These are phyloP conservation scores for Patiria pectinifera DNA, from an alignment of 53 echinoderm and acorn worm genomes.

Conservation along the genomic window DNA sequence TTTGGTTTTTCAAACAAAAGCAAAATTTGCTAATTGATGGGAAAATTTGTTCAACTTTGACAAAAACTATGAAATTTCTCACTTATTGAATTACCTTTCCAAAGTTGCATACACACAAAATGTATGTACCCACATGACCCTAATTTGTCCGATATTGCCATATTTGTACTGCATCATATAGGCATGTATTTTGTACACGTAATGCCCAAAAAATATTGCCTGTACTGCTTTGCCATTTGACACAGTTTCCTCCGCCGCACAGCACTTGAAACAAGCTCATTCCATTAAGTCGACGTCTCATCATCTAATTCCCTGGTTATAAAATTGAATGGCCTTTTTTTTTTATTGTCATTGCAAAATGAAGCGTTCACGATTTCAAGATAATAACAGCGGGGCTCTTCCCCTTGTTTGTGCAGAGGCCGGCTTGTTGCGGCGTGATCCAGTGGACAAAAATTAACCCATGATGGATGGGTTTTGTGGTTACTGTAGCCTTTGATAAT, in stretches of 20 bases:
- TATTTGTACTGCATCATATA: neutral
- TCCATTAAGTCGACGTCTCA: constrained; percentile 19
- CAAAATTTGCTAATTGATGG: no score
- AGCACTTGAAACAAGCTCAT: neutral
- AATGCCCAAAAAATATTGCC: neutral
- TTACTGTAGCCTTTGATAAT: neutral
- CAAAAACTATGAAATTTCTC: no score
- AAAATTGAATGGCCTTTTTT: neutral
- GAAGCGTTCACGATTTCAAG: neutral
- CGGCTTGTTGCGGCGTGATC: neutral
- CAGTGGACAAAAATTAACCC: neutral
- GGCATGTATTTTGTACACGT: neutral
- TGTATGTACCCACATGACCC: neutral
- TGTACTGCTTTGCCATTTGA: neutral
- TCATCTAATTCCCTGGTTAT: constrained; percentile 3
- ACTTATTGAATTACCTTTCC: no score
- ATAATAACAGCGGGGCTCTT: neutral
- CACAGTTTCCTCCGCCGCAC: neutral
- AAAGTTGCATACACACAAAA: no score
- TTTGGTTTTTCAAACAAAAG: no score
- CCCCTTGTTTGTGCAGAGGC: neutral
- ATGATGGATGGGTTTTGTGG: neutral
- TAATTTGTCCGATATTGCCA: neutral
- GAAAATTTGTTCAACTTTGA: no score
- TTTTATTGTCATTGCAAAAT: neutral